Base-by-base conservation (phyloP, 2,113 vertebrate species). In the Hippocampus zosterae region DNA sequence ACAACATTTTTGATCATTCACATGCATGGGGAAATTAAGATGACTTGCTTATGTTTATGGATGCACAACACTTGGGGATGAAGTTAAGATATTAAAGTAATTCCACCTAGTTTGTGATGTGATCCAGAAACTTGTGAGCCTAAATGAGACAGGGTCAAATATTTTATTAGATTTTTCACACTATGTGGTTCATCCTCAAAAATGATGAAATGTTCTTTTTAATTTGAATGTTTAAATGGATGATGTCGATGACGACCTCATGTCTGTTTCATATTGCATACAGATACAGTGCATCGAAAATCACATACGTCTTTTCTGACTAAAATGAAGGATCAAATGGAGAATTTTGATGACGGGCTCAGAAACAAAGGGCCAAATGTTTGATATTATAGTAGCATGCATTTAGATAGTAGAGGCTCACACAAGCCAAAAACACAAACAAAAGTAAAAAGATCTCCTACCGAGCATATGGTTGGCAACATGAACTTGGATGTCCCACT, bases 391-490 rank as follows among this genome's bases (percentile, higher is more conserved):
- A 57, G 12, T 68, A 61, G 71, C 66, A 64, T 23, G 40, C 12
- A 44, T 23, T 44, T 42, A 13, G 40, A 23, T 15, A 75, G 57
- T 12, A 8, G 15, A 33, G 5, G 57, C 78, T 65, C 76, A 71
- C 67, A 79, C 63, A 76, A 71, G 41, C 52, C 0, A 3, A 73
- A 63, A 18, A n/a, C 21, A 63, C n/a, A 42, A 42, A 64, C 9
- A 2, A 64, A 42, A 23, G 6, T 1, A 23, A 23, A 66, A 29
- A 25, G 65, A 25, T 77, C 11, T 88, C 97, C 95, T 94, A 99
- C 97, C 97, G 86, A 99, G 96, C 97, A 99, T 99, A 91, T 99
- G 97, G 85, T 99, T 99, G 88, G 97, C 97, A 89, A 99, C 97
- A 77, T 99, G 97, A 86, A 99, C 97, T 87, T 99, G 97, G 88